These are phyloP conservation scores for Zoanthus sansibaricus DNA, from an alignment of 92 coral and sea anemone genomes.

Conservation along the genomic window DNA sequence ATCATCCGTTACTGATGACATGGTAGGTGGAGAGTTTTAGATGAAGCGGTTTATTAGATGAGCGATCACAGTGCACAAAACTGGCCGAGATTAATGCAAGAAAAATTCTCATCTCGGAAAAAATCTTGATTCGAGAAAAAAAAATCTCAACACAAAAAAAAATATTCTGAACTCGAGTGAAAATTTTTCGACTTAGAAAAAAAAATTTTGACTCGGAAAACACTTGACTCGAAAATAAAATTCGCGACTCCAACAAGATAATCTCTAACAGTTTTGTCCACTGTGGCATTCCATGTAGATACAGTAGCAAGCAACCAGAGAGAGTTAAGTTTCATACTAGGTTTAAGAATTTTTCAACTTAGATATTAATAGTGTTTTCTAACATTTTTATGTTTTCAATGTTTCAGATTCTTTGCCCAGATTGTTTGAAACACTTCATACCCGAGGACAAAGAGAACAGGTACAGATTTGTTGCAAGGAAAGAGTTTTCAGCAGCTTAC, in stretches of 20 bases:
- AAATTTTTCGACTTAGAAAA: no score
- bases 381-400: not conserved
- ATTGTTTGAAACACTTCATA: not conserved
- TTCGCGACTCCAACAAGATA: no score
- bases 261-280: no score
- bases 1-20: conserved; percentile 72
- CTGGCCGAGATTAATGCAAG: no score
- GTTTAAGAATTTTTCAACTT: not conserved
- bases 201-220: no score
- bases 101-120: no score
- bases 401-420: not conserved
- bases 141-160: no score
- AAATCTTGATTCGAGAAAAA: no score
- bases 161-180: no score
- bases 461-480: not conserved
- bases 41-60: not conserved
- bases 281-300: no score
- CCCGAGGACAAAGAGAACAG: not conserved
- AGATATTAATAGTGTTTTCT: not conserved
- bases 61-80: no score
- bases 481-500: not conserved
- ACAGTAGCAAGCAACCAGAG: not conserved
- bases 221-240: no score
- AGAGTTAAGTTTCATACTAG: not conserved
- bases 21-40: conserved; percentile 54